Percentiles rank a stretch among this genome's conserved stretches.
These are phyloP conservation scores for Gryllus bimaculatus DNA, from an alignment of 1,140 invertebrate species.

Conservation along the genomic window DNA sequence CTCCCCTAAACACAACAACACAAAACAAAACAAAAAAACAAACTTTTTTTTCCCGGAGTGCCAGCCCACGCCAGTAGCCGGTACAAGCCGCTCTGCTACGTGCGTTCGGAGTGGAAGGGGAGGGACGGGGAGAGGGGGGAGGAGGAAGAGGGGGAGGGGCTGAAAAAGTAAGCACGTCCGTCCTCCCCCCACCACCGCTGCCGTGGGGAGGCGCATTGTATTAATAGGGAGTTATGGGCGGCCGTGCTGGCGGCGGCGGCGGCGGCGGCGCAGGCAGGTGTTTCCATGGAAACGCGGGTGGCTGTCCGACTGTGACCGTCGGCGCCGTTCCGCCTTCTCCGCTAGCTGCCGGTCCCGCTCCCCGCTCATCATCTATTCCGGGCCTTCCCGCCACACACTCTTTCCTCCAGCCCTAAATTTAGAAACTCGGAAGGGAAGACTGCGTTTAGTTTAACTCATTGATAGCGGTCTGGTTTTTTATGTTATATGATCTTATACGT, in stretches of 20 bases:
- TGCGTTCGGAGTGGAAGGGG: neutral
- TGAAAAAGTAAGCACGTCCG: neutral
- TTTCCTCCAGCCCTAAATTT: too few species aligned
- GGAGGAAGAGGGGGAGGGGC: neutral
- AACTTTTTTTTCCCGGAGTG: neutral
- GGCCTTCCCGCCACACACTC: too few species aligned
- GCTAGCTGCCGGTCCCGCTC: too few species aligned
- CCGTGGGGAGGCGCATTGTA: neutral
- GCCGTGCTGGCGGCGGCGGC: neutral
- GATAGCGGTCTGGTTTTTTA: too few species aligned
- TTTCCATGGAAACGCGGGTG: neutral
- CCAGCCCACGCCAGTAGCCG: neutral
- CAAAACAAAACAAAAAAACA: neutral
- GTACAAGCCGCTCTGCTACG: neutral
- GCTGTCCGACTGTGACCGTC: neutral
- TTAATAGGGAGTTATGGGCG: slow-evolving; percentile 3
- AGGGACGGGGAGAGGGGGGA: neutral
- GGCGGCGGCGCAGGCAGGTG: neutral
- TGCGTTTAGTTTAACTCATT: too few species aligned
- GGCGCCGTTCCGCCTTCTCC: too few species aligned
- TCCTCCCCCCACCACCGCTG: neutral
- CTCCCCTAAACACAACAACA: neutral
- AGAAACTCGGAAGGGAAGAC: too few species aligned
- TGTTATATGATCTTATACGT: too few species aligned
- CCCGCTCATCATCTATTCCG: too few species aligned